Conservation (phyloP, 37 sponge, comb jelly and placozoan genomes). For the Spongilla lacustris region DNA sequence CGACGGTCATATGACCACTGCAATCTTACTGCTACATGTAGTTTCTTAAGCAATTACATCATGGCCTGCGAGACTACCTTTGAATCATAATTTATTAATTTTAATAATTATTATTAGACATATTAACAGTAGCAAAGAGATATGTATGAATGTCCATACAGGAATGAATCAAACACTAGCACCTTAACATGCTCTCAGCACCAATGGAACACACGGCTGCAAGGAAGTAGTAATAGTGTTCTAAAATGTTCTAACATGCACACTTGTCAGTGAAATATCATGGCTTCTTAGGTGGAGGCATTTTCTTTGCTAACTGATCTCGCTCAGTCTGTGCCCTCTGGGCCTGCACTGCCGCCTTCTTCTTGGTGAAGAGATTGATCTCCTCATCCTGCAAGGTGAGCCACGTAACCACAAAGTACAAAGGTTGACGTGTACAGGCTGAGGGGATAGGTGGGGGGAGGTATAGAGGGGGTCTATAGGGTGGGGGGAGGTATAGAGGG, state of each 20-base stretch:
- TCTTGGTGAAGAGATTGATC: conserved; percentile 83
- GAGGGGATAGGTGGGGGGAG: background rate
- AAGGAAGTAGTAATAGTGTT: background rate
- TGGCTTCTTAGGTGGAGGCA: background rate
- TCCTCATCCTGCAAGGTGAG: conserved; percentile 77
- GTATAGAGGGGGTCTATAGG: too few species aligned
- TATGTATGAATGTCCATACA: background rate
- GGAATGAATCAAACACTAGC: background rate
- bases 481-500: too few species aligned
- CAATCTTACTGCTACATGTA: too few species aligned
- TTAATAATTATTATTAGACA: background rate
- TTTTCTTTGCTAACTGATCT: conserved; percentile 6
- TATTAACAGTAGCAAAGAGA: background rate
- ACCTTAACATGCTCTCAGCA: background rate
- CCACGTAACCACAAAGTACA: background rate
- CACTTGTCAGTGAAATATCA: background rate
- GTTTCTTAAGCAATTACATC: too few species aligned
- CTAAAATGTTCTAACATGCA: background rate
- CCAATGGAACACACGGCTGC: background rate
- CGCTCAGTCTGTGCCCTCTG: conserved; percentile 83
- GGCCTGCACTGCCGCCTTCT: conserved; percentile 88
- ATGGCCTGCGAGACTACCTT: too few species aligned
- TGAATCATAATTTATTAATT: too few species aligned
- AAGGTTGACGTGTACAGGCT: background rate
- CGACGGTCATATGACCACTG: too few species aligned